Conservation (phyloP, 2,113 vertebrate species). For the Phyllopteryx taeniolatus region DNA sequence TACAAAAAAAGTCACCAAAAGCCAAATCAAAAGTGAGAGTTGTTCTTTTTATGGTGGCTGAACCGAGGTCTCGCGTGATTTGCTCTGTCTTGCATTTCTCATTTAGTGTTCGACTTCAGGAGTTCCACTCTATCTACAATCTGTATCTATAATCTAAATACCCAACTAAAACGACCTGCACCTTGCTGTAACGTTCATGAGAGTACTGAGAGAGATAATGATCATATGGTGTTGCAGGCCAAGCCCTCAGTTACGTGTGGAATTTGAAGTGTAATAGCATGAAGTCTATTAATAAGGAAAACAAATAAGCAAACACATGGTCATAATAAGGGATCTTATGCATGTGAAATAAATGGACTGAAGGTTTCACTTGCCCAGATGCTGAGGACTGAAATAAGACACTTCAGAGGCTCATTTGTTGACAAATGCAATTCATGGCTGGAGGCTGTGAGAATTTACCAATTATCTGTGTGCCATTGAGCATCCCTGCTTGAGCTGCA, state of each 20-base stretch:
- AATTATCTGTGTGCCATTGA: conserved; percentile 42
- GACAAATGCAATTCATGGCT: conserved; percentile 39
- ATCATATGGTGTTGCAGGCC: background rate
- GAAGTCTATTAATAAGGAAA: background rate
- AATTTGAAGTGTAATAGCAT: background rate
- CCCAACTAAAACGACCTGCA: background rate
- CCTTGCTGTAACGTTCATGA: background rate
- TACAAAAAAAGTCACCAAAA: background rate
- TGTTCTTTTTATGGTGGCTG: too few species aligned
- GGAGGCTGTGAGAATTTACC: conserved; percentile 41
- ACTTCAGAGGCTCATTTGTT: conserved; percentile 42
- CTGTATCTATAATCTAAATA: too few species aligned
- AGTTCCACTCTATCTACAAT: too few species aligned
- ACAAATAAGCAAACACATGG: background rate
- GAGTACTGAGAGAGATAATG: background rate
- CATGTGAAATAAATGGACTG: conserved; percentile 16
- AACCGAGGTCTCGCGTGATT: too few species aligned
- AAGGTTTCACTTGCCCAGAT: conserved; percentile 26
- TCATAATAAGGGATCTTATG: conserved; percentile 11
- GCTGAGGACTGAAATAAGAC: conserved; percentile 26
- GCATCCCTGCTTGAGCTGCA: conserved; percentile 42
- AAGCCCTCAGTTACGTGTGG: background rate
- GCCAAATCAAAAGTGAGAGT: background rate
- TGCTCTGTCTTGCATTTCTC: too few species aligned
- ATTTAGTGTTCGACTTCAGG: too few species aligned